These are phyloP conservation scores for Falco cherrug DNA, from an alignment of 2,797 vertebrate species.

Conservation along the genomic window DNA sequence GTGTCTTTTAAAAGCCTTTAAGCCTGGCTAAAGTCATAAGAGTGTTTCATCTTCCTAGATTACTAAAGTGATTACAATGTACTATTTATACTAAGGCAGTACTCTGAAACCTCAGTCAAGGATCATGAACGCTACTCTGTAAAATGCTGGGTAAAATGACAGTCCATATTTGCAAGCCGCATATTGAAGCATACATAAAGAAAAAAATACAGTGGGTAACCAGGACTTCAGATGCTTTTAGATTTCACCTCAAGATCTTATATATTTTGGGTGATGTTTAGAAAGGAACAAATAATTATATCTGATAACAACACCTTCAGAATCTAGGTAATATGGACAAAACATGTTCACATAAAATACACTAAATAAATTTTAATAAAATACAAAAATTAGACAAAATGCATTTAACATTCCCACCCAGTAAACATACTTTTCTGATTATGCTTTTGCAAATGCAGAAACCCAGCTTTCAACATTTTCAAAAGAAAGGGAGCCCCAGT, in stretches of 20 bases:
- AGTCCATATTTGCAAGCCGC: not conserved
- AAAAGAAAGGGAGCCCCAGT: not conserved
- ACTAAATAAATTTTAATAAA: not conserved
- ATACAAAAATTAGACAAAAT: not conserved
- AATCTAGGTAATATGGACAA: not conserved
- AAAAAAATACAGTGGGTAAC: not conserved
- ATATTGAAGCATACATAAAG: not conserved
- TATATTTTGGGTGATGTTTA: not conserved
- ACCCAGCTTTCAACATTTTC: not conserved
- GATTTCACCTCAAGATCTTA: not conserved
- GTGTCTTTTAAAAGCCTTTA: conserved; percentile 30
- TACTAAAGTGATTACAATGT: not conserved
- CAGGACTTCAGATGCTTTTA: not conserved
- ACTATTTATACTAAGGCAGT: conserved; percentile 15
- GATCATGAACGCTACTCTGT: not conserved
- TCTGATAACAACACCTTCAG: not conserved
- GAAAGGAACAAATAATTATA: not conserved
- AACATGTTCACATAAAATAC: not conserved
- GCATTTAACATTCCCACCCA: not conserved
- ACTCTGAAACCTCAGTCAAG: not conserved
- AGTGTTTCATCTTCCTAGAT: conserved; percentile 28
- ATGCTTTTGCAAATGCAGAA: not conserved
- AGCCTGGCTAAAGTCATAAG: not conserved
- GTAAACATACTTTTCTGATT: not conserved
- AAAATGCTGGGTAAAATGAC: not conserved